A percentile compares a stretch with the other conserved stretches of the same genome.
phyloP scores from a whole-genome alignment of 2,888 invertebrate genomes.

The Xestia ashworthii region DNA sequence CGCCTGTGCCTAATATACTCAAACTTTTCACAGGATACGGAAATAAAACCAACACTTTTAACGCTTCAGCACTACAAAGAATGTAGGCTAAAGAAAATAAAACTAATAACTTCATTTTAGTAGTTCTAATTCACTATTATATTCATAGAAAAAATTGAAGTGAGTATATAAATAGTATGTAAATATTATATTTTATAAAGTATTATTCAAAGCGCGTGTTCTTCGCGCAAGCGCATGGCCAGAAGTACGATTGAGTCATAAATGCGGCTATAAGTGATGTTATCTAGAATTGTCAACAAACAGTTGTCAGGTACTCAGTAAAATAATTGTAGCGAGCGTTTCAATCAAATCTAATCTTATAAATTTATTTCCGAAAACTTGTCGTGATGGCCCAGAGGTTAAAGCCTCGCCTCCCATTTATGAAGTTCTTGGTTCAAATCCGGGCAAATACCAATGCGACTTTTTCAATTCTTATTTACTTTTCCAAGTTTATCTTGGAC shows the following conservation, averaged over 20 bases:
- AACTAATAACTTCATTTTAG: constrained; percentile 53
- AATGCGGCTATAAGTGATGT: not conserved
- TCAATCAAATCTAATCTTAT: not conserved
- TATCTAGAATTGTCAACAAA: constrained; percentile 1
- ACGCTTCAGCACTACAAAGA: constrained; percentile 48
- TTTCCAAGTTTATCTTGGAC: too few relatives aligned
- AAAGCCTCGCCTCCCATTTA: too few relatives aligned
- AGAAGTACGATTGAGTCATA: not conserved
- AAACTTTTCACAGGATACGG: constrained; percentile 69
- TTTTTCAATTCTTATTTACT: too few relatives aligned
- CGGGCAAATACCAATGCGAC: too few relatives aligned
- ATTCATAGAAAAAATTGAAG: not conserved
- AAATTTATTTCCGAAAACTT: too few relatives aligned
- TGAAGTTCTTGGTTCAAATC: too few relatives aligned
- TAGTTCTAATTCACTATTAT: constrained; percentile 6
- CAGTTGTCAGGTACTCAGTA: not conserved
- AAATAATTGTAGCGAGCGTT: not conserved
- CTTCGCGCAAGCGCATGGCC: not conserved
- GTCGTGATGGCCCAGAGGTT: too few relatives aligned
- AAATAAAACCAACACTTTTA: constrained; percentile 68
- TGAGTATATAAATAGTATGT: not conserved
- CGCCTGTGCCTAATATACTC: constrained; percentile 67
- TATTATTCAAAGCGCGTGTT: constrained; percentile 14
- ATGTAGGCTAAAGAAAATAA: constrained; percentile 22
- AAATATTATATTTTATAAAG: not conserved